A percentile compares a stretch with the other conserved stretches of the same genome.
phyloP scores from a whole-genome alignment of 2,113 vertebrate species.

The Pangasianodon hypophthalmus region DNA sequence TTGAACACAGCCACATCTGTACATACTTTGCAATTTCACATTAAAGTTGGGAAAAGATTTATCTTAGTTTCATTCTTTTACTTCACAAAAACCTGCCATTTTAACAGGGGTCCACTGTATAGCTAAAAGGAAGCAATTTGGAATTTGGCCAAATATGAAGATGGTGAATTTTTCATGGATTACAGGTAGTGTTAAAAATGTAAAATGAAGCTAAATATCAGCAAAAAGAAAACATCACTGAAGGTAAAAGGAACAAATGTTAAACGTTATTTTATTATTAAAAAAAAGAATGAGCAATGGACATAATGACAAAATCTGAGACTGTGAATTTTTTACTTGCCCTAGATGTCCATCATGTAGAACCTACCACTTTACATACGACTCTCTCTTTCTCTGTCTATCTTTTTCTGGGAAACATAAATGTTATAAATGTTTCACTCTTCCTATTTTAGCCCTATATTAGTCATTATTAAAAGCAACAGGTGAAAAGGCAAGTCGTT shows the following conservation, averaged over 20 bases:
- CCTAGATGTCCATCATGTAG: neutral
- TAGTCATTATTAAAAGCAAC: slow-evolving; percentile 36
- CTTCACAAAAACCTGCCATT: no score
- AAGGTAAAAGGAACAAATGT: neutral
- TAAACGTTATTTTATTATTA: neutral
- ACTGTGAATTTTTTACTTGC: neutral
- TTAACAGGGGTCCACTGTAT: no score
- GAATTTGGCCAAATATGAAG: neutral
- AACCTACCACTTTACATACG: neutral
- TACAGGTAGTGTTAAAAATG: neutral
- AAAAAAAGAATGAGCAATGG: neutral
- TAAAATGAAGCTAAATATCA: neutral
- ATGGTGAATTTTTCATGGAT: neutral
- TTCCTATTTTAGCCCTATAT: neutral
- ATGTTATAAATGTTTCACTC: neutral
- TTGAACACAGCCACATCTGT: no score
- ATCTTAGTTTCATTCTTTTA: no score
- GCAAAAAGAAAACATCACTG: neutral
- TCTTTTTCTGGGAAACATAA: neutral
- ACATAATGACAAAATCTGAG: neutral
- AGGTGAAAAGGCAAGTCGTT: slow-evolving; percentile 28
- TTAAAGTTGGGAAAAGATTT: no score
- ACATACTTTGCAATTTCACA: no score
- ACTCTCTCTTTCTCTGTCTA: neutral
- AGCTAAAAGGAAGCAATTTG: neutral